Evolutionary conservation across 2,797 vertebrate species (phyloP), one percentile per base, ranked within the genome.

Genomic region (Myotis findleyi): DNA sequence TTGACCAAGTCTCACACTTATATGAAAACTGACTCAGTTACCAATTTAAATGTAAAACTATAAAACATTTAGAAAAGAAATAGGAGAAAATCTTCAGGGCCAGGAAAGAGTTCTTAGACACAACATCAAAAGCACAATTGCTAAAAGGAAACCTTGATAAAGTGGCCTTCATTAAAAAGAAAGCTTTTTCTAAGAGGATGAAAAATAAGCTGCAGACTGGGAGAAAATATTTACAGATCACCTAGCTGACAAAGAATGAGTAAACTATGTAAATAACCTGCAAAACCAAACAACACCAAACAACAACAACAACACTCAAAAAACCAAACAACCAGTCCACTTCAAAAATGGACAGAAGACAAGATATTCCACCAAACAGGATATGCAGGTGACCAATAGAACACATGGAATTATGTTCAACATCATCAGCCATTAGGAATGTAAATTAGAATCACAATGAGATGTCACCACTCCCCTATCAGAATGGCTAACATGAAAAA

Each of bases 361-460:
- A 41, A 51, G 77, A 14, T 8, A 36, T 68, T 77, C 87, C 62
- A 77, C 18, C n/a, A 33, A 64, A 79, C 49, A 62, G n/a, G 18
- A 75, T 16, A 72, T 12, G 16, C 25, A 59, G 44, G 66, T 41
- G n/a, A 64, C 44, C 49, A 30, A 49, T 1, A n/a, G 36, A 64
- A 20, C 41, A 14, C 11, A 66, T 7, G 66, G 82, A 75, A 90
- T 59, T 38, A 25, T 41, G 12, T 55, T 73, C 3, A 38, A 36
- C 51, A n/a, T 21, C n/a, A 13, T 49, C 30, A 66, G 30, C 21
- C 49, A 18, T 33, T 18, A 82, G 36, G 38, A n/a, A 92, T 68
- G 20, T 53, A 91, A 87, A 72, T 75, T 77, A 77, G 92, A 93
- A 62, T 25, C 59, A 64, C 53, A 72, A n/a, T 21, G 49, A 82